phyloP scores from a whole-genome alignment of 2,113 vertebrate species.

The Anarhynchus alexandrinus region DNA sequence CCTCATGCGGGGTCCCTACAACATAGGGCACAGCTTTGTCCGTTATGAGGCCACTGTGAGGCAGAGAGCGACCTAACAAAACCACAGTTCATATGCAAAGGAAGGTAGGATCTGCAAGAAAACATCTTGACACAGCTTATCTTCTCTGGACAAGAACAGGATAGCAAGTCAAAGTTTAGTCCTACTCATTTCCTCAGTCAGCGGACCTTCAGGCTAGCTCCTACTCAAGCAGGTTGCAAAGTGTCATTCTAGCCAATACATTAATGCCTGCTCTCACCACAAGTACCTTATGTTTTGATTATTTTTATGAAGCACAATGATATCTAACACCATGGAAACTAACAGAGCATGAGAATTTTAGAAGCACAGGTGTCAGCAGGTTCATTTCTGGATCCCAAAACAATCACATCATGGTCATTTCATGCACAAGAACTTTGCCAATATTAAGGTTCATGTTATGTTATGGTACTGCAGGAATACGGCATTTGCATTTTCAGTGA shows the following conservation, averaged over 20 bases:
- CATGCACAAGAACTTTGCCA: background rate
- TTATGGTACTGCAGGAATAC: background rate
- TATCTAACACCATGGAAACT: background rate
- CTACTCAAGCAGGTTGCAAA: background rate
- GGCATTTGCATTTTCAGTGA: background rate
- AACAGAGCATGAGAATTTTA: background rate
- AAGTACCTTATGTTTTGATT: background rate
- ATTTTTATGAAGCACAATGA: background rate
- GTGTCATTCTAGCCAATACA: background rate
- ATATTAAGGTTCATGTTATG: background rate
- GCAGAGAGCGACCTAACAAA: background rate
- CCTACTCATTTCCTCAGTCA: background rate
- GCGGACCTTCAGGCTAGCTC: background rate
- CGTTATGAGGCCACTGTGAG: background rate
- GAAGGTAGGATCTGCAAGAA: background rate
- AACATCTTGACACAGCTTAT: background rate
- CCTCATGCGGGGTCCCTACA: background rate
- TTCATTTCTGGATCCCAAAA: background rate
- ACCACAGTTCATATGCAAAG: fast-evolving
- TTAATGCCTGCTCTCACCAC: background rate
- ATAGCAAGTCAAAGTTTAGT: background rate
- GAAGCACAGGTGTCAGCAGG: background rate
- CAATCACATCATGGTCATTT: background rate
- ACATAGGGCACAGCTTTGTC: background rate
- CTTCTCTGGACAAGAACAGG: background rate